Evolutionary conservation across 1,140 invertebrate genomes (phyloP).

Genomic region (Cyrtorhinus lividipennis): DNA sequence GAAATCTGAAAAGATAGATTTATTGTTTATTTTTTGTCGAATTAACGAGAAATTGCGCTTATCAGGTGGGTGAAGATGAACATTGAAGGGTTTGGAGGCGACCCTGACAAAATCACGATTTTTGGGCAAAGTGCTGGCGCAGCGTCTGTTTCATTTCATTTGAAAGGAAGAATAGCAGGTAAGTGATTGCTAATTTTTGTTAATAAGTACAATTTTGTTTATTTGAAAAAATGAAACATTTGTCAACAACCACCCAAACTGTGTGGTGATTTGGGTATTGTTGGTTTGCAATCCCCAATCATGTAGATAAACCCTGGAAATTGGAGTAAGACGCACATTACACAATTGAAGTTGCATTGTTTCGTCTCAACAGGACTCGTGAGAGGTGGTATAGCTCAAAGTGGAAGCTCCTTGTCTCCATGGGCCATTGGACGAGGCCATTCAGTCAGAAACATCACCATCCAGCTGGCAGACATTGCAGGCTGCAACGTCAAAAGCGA

Average conservation of each 20-base stretch:
- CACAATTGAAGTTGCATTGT: too few species aligned
- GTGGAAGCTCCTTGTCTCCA: slow-evolving; percentile 36
- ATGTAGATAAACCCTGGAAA: background rate
- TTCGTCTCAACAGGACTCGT: slow-evolving; percentile 28
- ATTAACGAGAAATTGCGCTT: slow-evolving; percentile 12
- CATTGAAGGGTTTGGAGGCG: slow-evolving; percentile 32
- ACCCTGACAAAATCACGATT: slow-evolving; percentile 32
- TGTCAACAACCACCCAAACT: background rate
- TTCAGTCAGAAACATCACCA: slow-evolving; percentile 3
- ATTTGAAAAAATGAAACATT: too few species aligned
- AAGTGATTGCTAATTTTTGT: slow-evolving; percentile 22
- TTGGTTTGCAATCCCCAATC: background rate
- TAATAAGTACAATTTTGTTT: too few species aligned
- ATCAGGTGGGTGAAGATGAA: slow-evolving; percentile 32
- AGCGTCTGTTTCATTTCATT: slow-evolving; percentile 27
- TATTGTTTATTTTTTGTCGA: slow-evolving; percentile 21
- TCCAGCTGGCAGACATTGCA: slow-evolving; percentile 7
- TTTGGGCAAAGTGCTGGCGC: slow-evolving; percentile 33
- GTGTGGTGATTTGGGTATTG: background rate
- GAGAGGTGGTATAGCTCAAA: slow-evolving; percentile 31
- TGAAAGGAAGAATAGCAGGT: slow-evolving; percentile 14
- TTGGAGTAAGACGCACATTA: background rate
- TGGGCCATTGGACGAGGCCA: slow-evolving; percentile 28
- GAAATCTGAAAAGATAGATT: background rate
- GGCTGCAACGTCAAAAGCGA: background rate